Conservation (phyloP, 1,140 invertebrate species). For the Ceratoteleas bidentatus region DNA sequence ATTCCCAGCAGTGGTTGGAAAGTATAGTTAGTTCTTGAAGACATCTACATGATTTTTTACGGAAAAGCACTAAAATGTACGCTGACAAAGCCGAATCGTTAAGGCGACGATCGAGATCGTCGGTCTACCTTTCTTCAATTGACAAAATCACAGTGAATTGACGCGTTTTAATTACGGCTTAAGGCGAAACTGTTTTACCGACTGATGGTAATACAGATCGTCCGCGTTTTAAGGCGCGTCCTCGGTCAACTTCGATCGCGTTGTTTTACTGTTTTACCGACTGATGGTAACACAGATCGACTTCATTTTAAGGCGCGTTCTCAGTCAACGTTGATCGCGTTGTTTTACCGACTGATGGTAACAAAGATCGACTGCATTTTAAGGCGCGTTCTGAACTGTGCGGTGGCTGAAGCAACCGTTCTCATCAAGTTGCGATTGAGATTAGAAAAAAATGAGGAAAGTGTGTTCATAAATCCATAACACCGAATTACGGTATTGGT, state of each 20-base stretch:
- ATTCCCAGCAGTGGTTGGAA: too few species aligned
- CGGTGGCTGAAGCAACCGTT: conserved; percentile 15
- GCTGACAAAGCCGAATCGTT: not conserved
- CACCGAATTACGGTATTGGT: conserved; percentile 70
- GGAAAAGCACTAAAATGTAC: conserved; percentile 1
- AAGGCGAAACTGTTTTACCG: too few species aligned
- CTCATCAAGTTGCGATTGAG: conserved; percentile 33
- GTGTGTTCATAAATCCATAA: conserved; percentile 82
- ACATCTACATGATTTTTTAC: not conserved
- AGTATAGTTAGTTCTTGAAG: conserved; percentile 1
- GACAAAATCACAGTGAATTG: not conserved
- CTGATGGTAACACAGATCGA: not conserved
- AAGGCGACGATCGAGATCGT: conserved; percentile 1
- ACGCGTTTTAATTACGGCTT: too few species aligned
- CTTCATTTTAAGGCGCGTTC: not conserved
- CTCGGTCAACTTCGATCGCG: too few species aligned
- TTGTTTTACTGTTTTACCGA: too few species aligned
- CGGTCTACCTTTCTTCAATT: not conserved
- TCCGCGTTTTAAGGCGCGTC: too few species aligned
- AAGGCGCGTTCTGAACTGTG: too few species aligned
- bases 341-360: conserved; percentile 6
- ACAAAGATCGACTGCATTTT: not conserved
- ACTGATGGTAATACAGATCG: too few species aligned
- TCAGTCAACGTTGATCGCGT: not conserved
- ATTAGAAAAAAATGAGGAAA: conserved; percentile 46